Evolutionary conservation across 2,888 invertebrate species (phyloP).

Genomic region (Stenodera caucasica): DNA sequence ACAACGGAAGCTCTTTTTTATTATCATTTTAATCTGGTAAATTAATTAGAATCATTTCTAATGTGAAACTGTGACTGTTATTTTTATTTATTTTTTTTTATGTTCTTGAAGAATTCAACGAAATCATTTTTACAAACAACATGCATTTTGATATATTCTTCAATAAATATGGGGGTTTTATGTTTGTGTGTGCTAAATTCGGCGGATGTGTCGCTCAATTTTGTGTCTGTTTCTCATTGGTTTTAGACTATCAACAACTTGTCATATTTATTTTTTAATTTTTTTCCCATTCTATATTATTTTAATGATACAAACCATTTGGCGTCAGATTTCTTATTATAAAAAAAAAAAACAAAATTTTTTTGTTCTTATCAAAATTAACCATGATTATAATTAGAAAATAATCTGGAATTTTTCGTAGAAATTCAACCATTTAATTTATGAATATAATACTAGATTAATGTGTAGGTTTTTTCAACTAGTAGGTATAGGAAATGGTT

Average conservation of each 20-base stretch:
- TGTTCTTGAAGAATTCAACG: neutral
- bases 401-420: neutral
- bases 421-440: neutral
- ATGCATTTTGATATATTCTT: neutral
- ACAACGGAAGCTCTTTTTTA: conserved; percentile 21
- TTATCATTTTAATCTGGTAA: conserved; percentile 10
- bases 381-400: neutral
- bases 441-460: neutral
- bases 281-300: neutral
- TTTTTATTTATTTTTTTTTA: neutral
- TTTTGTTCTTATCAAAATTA: neutral
- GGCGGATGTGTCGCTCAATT: conserved; percentile 9
- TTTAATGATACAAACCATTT: conserved; percentile 5
- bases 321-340: neutral
- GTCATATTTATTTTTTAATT: conserved; percentile 2
- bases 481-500: conserved; percentile 35
- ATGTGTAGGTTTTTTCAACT: conserved; percentile 2
- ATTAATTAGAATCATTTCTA: conserved; percentile 11
- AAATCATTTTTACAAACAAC: neutral
- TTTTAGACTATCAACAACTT: conserved; percentile 5
- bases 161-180: neutral
- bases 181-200: conserved; percentile 6
- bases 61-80: conserved; percentile 11
- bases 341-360: neutral
- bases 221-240: conserved; percentile 8